Evolutionary conservation across 2,888 invertebrate species (phyloP).

Genomic region (Hydropsyche betteni): DNA sequence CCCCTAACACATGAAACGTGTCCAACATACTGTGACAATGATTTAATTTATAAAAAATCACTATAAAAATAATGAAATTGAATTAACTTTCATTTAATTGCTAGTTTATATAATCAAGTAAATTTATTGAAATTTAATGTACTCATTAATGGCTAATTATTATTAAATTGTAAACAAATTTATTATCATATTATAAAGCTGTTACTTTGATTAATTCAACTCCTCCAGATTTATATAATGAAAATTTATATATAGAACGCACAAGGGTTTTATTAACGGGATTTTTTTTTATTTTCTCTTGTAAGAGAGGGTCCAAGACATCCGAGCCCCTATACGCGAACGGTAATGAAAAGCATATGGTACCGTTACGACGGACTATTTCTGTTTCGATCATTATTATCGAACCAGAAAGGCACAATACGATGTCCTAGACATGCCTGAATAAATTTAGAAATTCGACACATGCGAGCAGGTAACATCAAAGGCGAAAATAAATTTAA

Average conservation of each 20-base stretch:
- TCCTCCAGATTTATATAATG: too few relatives aligned
- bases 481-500: slow-evolving; percentile 33
- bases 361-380: slow-evolving; percentile 38
- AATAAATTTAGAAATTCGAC: slow-evolving; percentile 45
- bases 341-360: slow-evolving; percentile 48
- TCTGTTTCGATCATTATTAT: slow-evolving; percentile 32
- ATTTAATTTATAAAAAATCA: not conserved
- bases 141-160: too few relatives aligned
- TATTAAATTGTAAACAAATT: too few relatives aligned
- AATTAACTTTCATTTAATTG: too few relatives aligned
- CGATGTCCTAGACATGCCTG: slow-evolving; percentile 38
- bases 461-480: slow-evolving; percentile 38
- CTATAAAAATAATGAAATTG: too few relatives aligned
- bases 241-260: not conserved
- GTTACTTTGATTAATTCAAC: too few relatives aligned
- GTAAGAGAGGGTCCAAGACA: slow-evolving; percentile 27
- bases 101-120: too few relatives aligned
- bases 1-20: slow-evolving; percentile 44
- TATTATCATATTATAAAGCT: too few relatives aligned
- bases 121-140: too few relatives aligned
- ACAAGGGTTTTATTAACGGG: not conserved
- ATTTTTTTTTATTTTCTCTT: not conserved
- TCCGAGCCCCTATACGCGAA: slow-evolving; percentile 33
- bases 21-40: slow-evolving; percentile 39
- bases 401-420: slow-evolving; percentile 26